A percentile compares a stretch with the other conserved stretches of the same genome.
Evolutionary conservation across 2,797 vertebrate species (phyloP).

Genomic region (Artibeus jamaicensis): DNA sequence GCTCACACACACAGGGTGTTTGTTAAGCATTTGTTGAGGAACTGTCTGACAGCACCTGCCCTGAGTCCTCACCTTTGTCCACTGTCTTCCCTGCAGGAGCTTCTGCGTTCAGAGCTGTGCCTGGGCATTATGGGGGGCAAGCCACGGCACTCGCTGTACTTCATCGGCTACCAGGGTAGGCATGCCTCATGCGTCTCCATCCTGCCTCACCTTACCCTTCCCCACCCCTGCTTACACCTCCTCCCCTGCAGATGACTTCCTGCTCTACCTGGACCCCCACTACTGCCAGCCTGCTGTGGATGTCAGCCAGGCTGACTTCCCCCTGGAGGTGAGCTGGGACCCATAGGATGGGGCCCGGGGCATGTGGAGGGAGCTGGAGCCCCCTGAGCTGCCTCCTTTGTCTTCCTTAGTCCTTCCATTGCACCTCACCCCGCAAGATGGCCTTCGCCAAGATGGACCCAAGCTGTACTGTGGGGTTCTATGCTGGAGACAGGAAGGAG

Average conservation of each 20-base stretch:
- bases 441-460: constrained; percentile 94
- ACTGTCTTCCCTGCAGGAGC: constrained; percentile 83
- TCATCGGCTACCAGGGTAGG: constrained; percentile 93
- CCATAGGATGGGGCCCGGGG: neutral
- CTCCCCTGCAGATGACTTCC: constrained; percentile 88
- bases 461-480: constrained; percentile 95
- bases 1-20: rapidly evolving
- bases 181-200: rapidly evolving
- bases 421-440: constrained; percentile 92
- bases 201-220: rapidly evolving
- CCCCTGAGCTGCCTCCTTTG: neutral
- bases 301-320: constrained; percentile 86
- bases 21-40: neutral
- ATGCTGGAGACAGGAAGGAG: constrained; percentile 89
- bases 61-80: rapidly evolving
- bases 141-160: constrained; percentile 94
- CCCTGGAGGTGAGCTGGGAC: constrained; percentile 86
- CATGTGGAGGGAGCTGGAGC: neutral
- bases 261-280: constrained; percentile 95
- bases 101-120: constrained; percentile 90
- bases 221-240: neutral
- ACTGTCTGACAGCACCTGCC: neutral
- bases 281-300: constrained; percentile 93
- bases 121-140: constrained; percentile 95
- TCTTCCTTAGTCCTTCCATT: constrained; percentile 90